Evolutionary conservation across 2,797 vertebrate species (phyloP).

Genomic region (Scarus forsteni): DNA sequence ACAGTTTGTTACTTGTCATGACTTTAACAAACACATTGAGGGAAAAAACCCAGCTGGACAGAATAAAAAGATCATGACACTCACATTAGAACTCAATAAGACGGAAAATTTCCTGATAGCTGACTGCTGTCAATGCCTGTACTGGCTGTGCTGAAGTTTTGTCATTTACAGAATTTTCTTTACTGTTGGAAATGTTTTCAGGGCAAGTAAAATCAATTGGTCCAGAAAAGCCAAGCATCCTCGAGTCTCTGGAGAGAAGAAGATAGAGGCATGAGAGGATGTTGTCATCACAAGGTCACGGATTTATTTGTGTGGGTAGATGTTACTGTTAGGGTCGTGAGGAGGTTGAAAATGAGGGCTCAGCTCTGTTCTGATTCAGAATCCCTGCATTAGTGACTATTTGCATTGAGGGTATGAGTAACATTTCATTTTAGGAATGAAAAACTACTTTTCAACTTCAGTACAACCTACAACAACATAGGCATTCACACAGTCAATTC

Average conservation of each 20-base stretch:
- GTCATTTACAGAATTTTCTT: conserved; percentile 17
- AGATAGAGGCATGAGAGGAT: conserved; percentile 30
- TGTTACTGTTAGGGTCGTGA: conserved; percentile 8
- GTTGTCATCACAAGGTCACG: conserved; percentile 31
- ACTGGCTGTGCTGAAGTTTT: conserved; percentile 37
- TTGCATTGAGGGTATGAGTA: no score
- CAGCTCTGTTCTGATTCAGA: not conserved
- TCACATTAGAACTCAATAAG: conserved; percentile 40
- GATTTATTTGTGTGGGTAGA: conserved; percentile 9
- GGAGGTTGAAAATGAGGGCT: conserved; percentile 14
- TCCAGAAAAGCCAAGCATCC: conserved; percentile 15
- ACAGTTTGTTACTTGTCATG: conserved; percentile 6
- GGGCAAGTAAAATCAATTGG: conserved; percentile 37
- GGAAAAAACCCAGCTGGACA: conserved; percentile 14
- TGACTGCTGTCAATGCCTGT: conserved; percentile 14
- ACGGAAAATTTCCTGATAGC: conserved; percentile 33
- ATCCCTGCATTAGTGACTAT: no score
- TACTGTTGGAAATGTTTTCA: conserved; percentile 11
- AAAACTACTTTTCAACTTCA: no score
- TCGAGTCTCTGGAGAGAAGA: conserved; percentile 28
- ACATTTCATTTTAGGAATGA: no score
- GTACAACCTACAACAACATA: no score
- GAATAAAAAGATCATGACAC: conserved; percentile 21
- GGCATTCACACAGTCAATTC: not conserved
- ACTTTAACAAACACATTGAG: conserved; percentile 1